A percentile compares a stretch with the other conserved stretches of the same genome.
phyloP scores from a whole-genome alignment of 2,113 vertebrate genomes.

The Neofelis nebulosa region DNA sequence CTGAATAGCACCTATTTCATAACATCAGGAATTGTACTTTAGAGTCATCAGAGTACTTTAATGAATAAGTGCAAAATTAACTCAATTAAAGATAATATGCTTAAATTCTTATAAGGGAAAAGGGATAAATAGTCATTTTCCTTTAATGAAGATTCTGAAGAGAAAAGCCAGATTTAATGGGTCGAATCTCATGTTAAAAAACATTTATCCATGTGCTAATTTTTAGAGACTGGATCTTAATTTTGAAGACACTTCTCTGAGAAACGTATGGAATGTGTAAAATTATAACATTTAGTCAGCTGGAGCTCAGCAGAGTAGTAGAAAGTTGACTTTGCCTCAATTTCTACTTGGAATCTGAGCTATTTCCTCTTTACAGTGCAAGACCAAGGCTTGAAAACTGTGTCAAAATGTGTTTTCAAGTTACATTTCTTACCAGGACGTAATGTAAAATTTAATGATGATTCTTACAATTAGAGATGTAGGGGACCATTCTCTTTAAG shows the following conservation, averaged over 20 bases:
- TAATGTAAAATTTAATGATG: background rate
- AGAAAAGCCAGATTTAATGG: background rate
- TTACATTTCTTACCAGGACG: background rate
- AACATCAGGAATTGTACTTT: background rate
- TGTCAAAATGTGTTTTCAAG: conserved; percentile 34
- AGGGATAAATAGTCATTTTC: background rate
- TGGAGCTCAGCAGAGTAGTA: background rate
- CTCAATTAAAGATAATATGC: background rate
- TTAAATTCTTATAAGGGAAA: background rate
- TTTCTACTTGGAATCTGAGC: background rate
- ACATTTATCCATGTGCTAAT: background rate
- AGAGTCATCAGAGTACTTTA: background rate
- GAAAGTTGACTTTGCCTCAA: background rate
- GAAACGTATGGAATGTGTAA: background rate
- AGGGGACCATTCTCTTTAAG: background rate
- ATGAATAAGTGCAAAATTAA: conserved; percentile 35
- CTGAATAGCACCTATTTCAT: background rate
- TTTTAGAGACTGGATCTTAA: background rate
- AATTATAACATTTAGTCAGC: background rate
- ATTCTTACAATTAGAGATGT: background rate
- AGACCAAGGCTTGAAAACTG: background rate
- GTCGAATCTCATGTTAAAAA: background rate
- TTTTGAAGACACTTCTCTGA: background rate
- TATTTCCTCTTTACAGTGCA: background rate
- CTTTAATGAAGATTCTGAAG: background rate